phyloP scores from a whole-genome alignment of 2,888 invertebrate species.

The Microctonus hyperodae region DNA sequence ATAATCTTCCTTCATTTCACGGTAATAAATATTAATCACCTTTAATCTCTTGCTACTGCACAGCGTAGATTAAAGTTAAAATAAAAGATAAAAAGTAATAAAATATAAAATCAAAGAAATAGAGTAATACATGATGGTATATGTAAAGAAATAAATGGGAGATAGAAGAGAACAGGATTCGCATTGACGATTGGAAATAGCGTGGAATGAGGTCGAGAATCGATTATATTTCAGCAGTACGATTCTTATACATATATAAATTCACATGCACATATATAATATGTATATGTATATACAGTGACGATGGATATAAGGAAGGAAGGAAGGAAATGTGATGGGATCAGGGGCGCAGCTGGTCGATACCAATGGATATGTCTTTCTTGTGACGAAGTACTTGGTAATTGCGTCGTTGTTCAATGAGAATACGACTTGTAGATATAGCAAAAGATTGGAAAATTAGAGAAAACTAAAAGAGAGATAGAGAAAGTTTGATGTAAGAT shows the following conservation, averaged over 20 bases:
- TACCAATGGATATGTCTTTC: slow-evolving; percentile 30
- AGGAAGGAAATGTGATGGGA: slow-evolving; percentile 28
- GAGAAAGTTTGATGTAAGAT: too few relatives aligned
- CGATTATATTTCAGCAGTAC: slow-evolving; percentile 27
- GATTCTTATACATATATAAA: slow-evolving; percentile 10
- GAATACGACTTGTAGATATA: neutral
- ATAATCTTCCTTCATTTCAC: neutral
- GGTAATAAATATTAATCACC: slow-evolving; percentile 23
- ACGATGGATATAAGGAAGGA: slow-evolving; percentile 22
- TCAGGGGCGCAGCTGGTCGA: slow-evolving; percentile 30
- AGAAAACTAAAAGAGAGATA: neutral
- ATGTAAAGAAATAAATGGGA: neutral
- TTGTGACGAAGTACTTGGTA: slow-evolving; percentile 30
- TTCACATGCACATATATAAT: slow-evolving; percentile 1
- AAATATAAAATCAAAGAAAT: neutral
- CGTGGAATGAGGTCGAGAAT: slow-evolving; percentile 26
- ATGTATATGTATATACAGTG: neutral
- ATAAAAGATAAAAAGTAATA: neutral
- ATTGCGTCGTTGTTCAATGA: slow-evolving; percentile 29
- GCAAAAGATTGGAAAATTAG: neutral
- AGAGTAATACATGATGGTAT: neutral
- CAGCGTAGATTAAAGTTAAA: neutral
- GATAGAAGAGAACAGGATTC: neutral
- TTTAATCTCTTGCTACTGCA: neutral
- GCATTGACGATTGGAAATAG: slow-evolving; percentile 21